Base-by-base conservation (phyloP, 2,113 vertebrate genomes). In the Gila orcuttii region DNA sequence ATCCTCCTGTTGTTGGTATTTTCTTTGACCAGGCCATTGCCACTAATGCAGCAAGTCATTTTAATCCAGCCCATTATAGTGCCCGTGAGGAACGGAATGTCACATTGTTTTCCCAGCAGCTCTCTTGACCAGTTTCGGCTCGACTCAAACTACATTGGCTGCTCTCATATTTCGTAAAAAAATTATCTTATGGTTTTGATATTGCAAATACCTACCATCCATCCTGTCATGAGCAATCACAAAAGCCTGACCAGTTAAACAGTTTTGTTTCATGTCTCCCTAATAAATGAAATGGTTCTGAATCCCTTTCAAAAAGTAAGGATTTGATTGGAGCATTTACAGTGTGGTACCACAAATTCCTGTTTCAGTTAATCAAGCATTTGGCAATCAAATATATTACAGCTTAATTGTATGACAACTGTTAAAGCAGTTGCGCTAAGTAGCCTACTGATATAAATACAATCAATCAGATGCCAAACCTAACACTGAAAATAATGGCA, bases 11-110 rank as follows among this genome's bases (percentile, higher is more conserved):
- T 79, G 74, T 60, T 75, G 52, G 59, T 71, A 59, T 88, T 82
- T 85, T 79, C 69, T 85, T 66, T 82, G 68, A 62, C 52, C 42
- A 25, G 68, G 39, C 28, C 59, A 21, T 69, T 12, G 59, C 66
- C 79, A 47, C 62, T 69, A 68, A 69, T 77, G 69, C 59, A 21
- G 78, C 12, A 17, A 82, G 83, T 83, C 73, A 23, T 78, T 85
- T 82, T 85, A 87, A 85, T 85, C 83, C 78, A 76, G 36, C 25
- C 77, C 75, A 47, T 85, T 77, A 64, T 87, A 42, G 60, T 55
- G 7, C 57, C 66, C 6, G 19, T 39, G 42, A 31, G 62, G 71
- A 64, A 50, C 19, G 84, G 79, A 78, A 79, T 80, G 75, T 12
- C 15, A 9, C 80, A 50, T 59, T 74, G 79, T 66, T 33, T 64